phyloP scores from a whole-genome alignment of 2,888 invertebrate genomes.

The Eupithecia tripunctaria region DNA sequence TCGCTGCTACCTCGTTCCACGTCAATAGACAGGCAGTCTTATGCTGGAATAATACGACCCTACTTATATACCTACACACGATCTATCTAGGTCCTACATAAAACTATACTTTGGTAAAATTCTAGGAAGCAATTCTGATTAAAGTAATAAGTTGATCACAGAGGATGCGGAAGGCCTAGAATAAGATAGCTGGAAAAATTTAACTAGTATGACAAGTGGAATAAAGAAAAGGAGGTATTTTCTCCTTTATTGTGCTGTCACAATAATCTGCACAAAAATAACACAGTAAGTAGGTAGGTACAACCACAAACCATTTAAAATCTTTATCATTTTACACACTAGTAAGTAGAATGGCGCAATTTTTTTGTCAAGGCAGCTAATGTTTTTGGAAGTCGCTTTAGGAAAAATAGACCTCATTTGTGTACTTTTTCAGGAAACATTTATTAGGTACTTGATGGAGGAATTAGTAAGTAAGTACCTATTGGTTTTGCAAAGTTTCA shows the following conservation, averaged over 20 bases:
- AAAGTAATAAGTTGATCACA: not conserved
- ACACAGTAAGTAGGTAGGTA: not conserved
- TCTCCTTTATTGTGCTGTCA: not conserved
- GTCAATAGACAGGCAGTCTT: not conserved
- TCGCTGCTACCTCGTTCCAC: not conserved
- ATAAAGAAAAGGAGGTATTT: not conserved
- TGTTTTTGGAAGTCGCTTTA: not conserved
- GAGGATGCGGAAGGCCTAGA: not conserved
- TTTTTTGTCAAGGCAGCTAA: not conserved
- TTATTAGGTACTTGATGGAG: not conserved
- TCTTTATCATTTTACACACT: too few species aligned
- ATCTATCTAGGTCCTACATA: not conserved
- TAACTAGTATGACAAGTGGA: not conserved
- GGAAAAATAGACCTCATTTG: too few species aligned
- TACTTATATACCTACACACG: not conserved
- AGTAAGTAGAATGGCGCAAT: not conserved
- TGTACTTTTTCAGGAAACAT: not conserved
- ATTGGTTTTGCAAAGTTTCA: not conserved
- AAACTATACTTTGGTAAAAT: slow-evolving; percentile 16
- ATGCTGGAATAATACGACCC: not conserved
- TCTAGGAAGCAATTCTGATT: slow-evolving; percentile 5
- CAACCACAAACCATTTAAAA: too few species aligned
- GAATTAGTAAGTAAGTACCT: not conserved
- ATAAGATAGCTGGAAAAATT: not conserved
- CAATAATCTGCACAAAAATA: not conserved